These are phyloP conservation scores for Trichosurus vulpecula DNA, from an alignment of 2,797 vertebrate genomes.

Conservation along the genomic window DNA sequence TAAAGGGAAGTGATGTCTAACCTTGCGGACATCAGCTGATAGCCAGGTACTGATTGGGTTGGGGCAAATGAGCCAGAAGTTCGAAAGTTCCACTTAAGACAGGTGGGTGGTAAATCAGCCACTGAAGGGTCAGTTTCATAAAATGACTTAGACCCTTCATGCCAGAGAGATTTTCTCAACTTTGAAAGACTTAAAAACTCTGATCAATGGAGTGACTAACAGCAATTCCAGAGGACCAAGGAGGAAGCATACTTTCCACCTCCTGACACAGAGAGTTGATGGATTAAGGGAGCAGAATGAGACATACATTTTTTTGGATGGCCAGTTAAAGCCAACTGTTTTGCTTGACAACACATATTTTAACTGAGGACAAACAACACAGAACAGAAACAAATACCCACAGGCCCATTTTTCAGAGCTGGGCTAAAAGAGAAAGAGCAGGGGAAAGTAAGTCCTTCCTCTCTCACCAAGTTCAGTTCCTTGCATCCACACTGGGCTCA, in stretches of 20 bases:
- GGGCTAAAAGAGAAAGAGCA: background rate
- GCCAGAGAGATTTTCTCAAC: background rate
- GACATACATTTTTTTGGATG: background rate
- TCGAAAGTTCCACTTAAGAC: background rate
- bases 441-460: background rate
- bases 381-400: background rate
- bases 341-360: background rate
- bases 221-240: background rate
- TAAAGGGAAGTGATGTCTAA: background rate
- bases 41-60: background rate
- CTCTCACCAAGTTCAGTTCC: background rate
- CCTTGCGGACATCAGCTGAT: too few species aligned
- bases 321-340: background rate
- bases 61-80: background rate
- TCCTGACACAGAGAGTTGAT: background rate
- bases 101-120: background rate
- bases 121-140: background rate
- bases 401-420: background rate
- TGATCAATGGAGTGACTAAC: background rate
- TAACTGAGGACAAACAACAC: background rate
- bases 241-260: background rate
- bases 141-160: background rate
- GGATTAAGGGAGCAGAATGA: background rate
- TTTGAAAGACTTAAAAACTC: background rate
- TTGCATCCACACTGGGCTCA: background rate